Evolutionary conservation across 2,888 invertebrate species (phyloP), one percentile per base, ranked within the genome.

Genomic region (Catocala nupta): DNA sequence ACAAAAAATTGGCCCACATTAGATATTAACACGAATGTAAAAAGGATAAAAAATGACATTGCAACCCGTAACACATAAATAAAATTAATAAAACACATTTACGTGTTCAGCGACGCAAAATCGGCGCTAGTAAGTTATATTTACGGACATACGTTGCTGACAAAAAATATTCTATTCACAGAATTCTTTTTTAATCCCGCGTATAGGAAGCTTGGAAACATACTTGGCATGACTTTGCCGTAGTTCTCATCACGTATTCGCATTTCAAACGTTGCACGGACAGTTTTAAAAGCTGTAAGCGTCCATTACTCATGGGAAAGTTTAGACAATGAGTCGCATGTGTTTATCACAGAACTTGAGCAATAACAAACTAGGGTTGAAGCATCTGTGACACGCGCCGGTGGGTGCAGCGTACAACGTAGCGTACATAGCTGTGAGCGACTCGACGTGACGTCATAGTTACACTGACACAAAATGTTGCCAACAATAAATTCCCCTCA

Each of bases 281-380:
- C 66, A 73, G 73, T 69, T 78, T 71, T 78, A 80, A 81, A 79
- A 77, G 78, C 72, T 59, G 72, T 78, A 71, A 71, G 65, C 73
- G 71, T 73, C 70, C 80, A 85, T 85, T 81, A 84, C 75, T 84
- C 84, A 82, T 78, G 65, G 63, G 65, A 67, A 85, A 87, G 84
- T 87, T 84, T 83, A 78, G 81, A 85, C 84, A 82, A 82, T 82
- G 81, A 80, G 80, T 73, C 77, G 73, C 81, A 80, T 81, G 70
- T 86, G 85, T 83, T 85, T 81, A 82, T 81, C 78, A 72, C 73
- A 43, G 60, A 81, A 84, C 81, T 85, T 84, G 79, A 70, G 80
- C 80, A 84, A 81, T 82, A 83, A 83, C 78, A 71, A 68, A 72
- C 68, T 59, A 55, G 61, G 70, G 68, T 42, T 49, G 53, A 66